Evolutionary conservation across 2,113 vertebrate species (phyloP), one percentile per base, ranked within the genome.

Genomic region (Albula glossodonta): DNA sequence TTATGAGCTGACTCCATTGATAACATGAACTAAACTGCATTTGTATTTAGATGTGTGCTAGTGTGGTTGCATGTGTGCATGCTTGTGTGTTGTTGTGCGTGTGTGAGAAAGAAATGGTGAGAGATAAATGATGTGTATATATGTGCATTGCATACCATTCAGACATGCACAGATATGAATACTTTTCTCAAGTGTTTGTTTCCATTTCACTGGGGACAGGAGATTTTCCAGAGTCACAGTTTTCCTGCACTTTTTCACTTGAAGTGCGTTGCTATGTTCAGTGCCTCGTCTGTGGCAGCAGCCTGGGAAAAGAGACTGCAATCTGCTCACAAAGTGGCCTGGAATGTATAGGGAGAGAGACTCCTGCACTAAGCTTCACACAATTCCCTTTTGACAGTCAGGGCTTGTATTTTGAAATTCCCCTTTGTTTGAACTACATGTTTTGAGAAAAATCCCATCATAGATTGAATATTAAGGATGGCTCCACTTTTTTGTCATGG

Each of bases 371-470:
- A 53, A 82, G 49, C 78, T 74, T 4, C 50, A 17, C n/a, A 83
- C 25, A 48, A 25, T 83, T 57, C 11, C 31, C 52, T 63, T 63
- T 22, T 53, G 66, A 74, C 51, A 80, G 41, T 80, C 56, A 74
- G 25, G 10, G 25, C 51, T 83, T 12, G 25, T 22, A 51, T 10
- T 70, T 6, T 81, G 79, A 80, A 51, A 77, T 52, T 53, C 48
- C 80, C 84, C 85, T 84, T 88, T 87, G 79, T 79, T 15, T 31
- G 22, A 41, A 87, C 82, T 80, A 85, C 85, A 77, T 87, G 49
- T 83, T 87, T 88, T 89, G 83, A 41, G 84, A 81, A 80, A 85
- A 86, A 87, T 89, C 86, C 80, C 81, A 89, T 53, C 85, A 86
- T 85, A 88, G 81, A 88, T 60, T 88, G 87, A 83, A 88, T 89